Conservation (phyloP, 1,140 invertebrate species). For the Protaetia brevitarsis region DNA sequence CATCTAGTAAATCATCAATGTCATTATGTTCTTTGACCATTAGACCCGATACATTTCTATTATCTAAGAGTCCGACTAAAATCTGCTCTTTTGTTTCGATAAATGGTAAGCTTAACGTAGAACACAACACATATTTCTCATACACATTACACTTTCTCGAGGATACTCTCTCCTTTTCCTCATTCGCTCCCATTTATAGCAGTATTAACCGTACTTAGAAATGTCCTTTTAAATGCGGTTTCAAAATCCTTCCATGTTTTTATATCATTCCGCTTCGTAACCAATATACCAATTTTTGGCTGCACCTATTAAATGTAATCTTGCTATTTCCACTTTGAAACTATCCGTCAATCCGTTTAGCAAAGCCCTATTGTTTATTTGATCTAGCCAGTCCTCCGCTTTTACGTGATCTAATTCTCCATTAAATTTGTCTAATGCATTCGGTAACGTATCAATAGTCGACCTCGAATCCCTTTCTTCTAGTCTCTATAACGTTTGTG, state of each 20-base stretch:
- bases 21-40: not conserved
- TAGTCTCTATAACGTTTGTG: no score
- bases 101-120: not conserved
- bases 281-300: not conserved
- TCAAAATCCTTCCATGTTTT: not conserved
- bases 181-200: slow-evolving; percentile 10
- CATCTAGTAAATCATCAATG: not conserved
- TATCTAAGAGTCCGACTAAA: not conserved
- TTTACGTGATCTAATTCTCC: not conserved
- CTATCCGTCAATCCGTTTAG: not conserved
- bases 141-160: not conserved
- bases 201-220: not conserved
- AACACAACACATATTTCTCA: not conserved
- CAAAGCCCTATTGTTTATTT: not conserved
- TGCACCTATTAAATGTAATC: not conserved
- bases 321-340: not conserved
- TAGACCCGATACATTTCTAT: not conserved
- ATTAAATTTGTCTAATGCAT: not conserved
- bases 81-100: not conserved
- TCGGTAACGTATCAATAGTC: no score
- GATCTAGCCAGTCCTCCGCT: not conserved
- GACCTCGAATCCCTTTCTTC: no score
- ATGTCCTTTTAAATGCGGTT: not conserved
- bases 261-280: not conserved
- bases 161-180: not conserved